Evolutionary conservation across 2,888 invertebrate species (phyloP).

Genomic region (Rhogogaster chlorosoma): DNA sequence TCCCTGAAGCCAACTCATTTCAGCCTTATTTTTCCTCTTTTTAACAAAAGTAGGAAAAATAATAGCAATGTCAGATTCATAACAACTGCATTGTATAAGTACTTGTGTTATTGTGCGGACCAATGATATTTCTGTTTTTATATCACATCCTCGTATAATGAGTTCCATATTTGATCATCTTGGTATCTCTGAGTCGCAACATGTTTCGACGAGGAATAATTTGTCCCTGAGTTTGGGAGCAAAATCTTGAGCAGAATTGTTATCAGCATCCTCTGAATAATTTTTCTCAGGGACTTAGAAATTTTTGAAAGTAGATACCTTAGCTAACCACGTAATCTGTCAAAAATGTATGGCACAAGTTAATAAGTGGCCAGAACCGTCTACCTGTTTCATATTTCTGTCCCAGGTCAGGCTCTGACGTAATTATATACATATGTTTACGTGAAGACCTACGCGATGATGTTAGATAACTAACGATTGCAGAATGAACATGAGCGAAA

Average conservation of each 20-base stretch:
- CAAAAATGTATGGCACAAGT: background rate
- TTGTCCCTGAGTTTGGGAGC: background rate
- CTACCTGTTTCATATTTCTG: background rate
- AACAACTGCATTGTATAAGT: background rate
- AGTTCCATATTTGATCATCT: background rate
- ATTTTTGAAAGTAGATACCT: background rate
- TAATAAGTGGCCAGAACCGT: background rate
- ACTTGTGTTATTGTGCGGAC: background rate
- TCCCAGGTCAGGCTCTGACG: background rate
- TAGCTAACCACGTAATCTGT: background rate
- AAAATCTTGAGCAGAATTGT: background rate
- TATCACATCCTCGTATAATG: background rate
- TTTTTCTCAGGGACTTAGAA: background rate
- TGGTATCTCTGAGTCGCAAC: background rate
- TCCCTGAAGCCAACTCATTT: background rate
- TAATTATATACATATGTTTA: background rate
- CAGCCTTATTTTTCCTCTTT: background rate
- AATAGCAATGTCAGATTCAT: background rate
- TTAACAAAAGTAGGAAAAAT: background rate
- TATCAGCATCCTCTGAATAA: background rate
- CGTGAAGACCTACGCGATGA: background rate
- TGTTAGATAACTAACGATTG: background rate
- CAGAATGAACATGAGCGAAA: background rate
- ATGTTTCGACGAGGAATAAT: background rate
- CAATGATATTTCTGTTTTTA: background rate